A percentile compares a stretch with the other conserved stretches of the same genome.
phyloP scores from a whole-genome alignment of 2,888 invertebrate species.

The Alsophila aescularia region DNA sequence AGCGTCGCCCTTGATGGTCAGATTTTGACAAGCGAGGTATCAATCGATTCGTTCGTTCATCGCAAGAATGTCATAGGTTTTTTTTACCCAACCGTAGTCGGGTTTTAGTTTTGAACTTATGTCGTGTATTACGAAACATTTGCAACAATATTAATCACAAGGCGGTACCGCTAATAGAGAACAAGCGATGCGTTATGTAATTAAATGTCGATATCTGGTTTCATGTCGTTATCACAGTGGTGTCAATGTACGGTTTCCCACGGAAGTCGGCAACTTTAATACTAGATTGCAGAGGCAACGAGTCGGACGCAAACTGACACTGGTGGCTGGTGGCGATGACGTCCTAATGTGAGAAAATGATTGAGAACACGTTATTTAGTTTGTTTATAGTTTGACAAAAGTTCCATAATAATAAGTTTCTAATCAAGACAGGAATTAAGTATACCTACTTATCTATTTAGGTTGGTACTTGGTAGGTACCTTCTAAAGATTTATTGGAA shows the following conservation, averaged over 20 bases:
- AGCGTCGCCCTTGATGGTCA: no score
- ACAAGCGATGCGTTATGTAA: not conserved
- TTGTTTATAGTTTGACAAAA: not conserved
- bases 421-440: no score
- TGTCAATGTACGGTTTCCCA: conserved; percentile 32
- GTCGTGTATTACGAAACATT: not conserved
- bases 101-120: no score
- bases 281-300: not conserved
- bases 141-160: not conserved
- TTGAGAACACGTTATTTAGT: not conserved
- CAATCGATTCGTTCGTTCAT: no score
- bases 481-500: no score
- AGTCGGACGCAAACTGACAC: not conserved
- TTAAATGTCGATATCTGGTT: conserved; percentile 19
- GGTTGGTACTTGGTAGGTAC: no score
- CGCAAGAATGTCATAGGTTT: no score
- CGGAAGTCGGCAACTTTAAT: conserved; percentile 27
- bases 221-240: conserved; percentile 14
- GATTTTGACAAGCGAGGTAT: no score
- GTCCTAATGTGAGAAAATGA: not conserved
- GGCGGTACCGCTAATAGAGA: not conserved
- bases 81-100: no score
- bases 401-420: no score
- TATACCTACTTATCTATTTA: no score
- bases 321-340: no score